Base-by-base conservation (phyloP, 2,797 vertebrate species). In the Danio albolineatus region DNA sequence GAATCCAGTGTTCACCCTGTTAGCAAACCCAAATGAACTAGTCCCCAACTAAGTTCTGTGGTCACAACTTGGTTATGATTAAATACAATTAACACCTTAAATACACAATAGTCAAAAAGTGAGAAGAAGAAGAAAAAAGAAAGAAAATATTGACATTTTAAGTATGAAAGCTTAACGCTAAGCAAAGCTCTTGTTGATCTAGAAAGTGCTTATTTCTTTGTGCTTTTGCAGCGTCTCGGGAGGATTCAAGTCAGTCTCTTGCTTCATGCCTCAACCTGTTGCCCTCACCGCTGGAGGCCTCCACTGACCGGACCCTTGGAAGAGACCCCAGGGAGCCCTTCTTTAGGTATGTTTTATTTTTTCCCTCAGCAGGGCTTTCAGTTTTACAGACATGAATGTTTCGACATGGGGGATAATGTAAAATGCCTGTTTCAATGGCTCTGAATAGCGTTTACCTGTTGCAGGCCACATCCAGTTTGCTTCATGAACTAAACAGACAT, bases 171-270 rank as follows among this genome's bases (percentile, higher is more conserved):
- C n/a, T n/a, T n/a, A n/a, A n/a, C n/a, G n/a, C n/a, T n/a, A n/a
- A 60, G 49, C 38, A 21, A 48, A 57, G 28, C 10, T 51, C 43
- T 8, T 61, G 44, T 43, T 65, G 19, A 21, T 13, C 4, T 13
- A 54, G 6, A 53, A 21, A 21, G 1, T 8, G 46, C 77, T 28
- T 54, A 0, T 36, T 48, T 4, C 14, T 3, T 10, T 10, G 66
- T 65, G 56, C 64, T 72, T 6, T 51, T 66, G n/a, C 53, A 98
- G 98, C 96, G 82, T 97, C 95, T 85, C 95, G 95, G 73, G 97
- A 98, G 86, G 96, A 98, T 89, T 99, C 97, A 0, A 95, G 94
- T 90, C 96, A 97, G 73, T 98, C 97, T 0, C 90, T 98, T 60
- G 93, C 95, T 46, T 98, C 97, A 0, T 96, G 96, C 90, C 93